A percentile compares a stretch with the other conserved stretches of the same genome.
phyloP scores from a whole-genome alignment of 2,797 vertebrate species.

The Peromyscus melanophrys region DNA sequence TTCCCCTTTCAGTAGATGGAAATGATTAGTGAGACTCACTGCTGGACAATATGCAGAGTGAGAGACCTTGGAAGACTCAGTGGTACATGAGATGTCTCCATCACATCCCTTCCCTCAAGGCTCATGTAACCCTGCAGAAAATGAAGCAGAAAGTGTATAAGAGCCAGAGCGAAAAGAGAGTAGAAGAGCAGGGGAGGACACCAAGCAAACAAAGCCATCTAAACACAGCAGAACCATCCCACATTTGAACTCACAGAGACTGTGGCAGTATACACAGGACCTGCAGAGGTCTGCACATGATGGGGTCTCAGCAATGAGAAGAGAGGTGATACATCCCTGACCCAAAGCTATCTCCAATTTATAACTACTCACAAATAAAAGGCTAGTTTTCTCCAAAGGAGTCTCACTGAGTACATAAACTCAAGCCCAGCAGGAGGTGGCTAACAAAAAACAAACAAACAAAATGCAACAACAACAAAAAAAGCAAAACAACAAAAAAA shows the following conservation, averaged over 20 bases:
- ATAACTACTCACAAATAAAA: not conserved
- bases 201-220: not conserved
- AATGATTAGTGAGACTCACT: not conserved
- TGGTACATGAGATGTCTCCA: not conserved
- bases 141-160: not conserved
- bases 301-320: not conserved
- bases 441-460: not conserved
- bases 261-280: too few relatives aligned
- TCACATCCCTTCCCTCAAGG: too few relatives aligned
- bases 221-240: not conserved
- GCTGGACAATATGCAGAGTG: not conserved
- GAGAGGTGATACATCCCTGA: not conserved
- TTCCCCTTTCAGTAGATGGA: not conserved
- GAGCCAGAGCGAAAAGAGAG: not conserved
- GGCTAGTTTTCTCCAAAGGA: not conserved
- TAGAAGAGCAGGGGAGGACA: too few relatives aligned
- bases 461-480: too few relatives aligned
- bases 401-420: not conserved
- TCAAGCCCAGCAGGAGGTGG: not conserved
- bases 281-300: too few relatives aligned
- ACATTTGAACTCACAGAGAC: not conserved
- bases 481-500: too few relatives aligned
- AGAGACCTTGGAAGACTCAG: not conserved
- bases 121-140: not conserved
- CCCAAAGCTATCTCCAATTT: not conserved